Evolutionary conservation across 1,140 invertebrate genomes (phyloP), one percentile per base, ranked within the genome.

Genomic region (Ganaspis sp.): DNA sequence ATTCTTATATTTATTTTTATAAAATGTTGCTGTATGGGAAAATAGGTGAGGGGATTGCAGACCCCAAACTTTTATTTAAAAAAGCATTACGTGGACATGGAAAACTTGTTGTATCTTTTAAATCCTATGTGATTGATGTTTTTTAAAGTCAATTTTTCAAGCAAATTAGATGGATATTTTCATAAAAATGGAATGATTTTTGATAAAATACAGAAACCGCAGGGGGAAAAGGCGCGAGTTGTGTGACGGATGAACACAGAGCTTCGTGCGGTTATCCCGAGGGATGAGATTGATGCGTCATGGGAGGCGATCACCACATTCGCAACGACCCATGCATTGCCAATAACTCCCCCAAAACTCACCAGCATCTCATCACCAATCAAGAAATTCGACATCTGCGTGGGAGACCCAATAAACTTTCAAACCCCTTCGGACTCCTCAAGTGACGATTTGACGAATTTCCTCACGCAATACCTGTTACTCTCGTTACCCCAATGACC

Each of bases 261-360:
- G 77, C 72, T 38, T 70, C 70, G 69, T 77, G 58, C 70, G 54
- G 77, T 29, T 45, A 74, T 79, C 77, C 77, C 79, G 49, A 19
- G 78, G 81, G 77, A 82, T 81, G 79, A 84, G 84, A 85, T 86
- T 86, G 84, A 85, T 86, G 85, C 79, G 82, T 84, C 85, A 84
- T 85, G 80, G 81, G 83, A 85, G 81, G 79, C 78, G 82, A 86
- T 86, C 85, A 81, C 83, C 58, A 64, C 58, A 64, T 64, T 64
- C 58, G 58, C 71, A 84, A 84, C 84, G 83, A 84, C 74, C 80
- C 78, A 85, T 86, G 83, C 85, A 84, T 86, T 81, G 80, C 42
- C 82, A 85, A 86, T 85, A 81, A 85, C 79, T 76, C 72, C 71
- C 72, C 54, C 42, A 49, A 49, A 72, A 72, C 71, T 64, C 58